Evolutionary conservation across 2,113 vertebrate species (phyloP).

Genomic region (Astur gentilis): DNA sequence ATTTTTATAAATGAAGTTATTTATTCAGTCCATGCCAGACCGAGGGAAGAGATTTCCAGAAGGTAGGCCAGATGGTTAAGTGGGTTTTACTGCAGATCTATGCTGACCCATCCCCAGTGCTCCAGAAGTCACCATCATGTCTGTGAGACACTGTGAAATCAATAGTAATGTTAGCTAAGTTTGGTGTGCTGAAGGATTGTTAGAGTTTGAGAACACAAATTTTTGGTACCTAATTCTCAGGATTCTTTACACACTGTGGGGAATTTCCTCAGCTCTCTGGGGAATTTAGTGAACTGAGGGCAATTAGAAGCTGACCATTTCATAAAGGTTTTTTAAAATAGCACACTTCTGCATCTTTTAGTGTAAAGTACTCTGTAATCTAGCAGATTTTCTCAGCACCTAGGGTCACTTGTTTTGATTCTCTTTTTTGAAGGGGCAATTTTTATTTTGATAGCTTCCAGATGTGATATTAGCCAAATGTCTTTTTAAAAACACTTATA

Average conservation of each 20-base stretch:
- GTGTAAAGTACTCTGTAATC: background rate
- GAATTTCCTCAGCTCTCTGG: background rate
- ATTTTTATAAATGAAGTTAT: slow-evolving; percentile 41
- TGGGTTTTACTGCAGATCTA: background rate
- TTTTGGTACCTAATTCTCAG: background rate
- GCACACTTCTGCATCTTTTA: background rate
- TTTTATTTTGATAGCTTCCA: background rate
- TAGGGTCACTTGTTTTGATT: background rate
- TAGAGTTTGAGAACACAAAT: background rate
- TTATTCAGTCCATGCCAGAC: slow-evolving; percentile 1
- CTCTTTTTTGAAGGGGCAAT: background rate
- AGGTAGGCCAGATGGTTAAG: slow-evolving; percentile 46
- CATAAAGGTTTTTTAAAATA: background rate
- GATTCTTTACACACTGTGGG: background rate
- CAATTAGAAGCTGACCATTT: background rate
- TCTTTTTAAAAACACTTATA: background rate
- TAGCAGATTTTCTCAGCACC: background rate
- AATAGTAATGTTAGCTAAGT: background rate
- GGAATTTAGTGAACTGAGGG: background rate
- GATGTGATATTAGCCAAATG: background rate
- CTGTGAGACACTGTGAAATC: background rate
- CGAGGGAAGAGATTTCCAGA: slow-evolving; percentile 34
- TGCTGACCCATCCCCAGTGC: background rate
- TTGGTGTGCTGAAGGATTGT: background rate
- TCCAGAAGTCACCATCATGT: background rate